These are phyloP conservation scores for Genyomyrus donnyi DNA, from an alignment of 2,113 vertebrate genomes.

Conservation along the genomic window DNA sequence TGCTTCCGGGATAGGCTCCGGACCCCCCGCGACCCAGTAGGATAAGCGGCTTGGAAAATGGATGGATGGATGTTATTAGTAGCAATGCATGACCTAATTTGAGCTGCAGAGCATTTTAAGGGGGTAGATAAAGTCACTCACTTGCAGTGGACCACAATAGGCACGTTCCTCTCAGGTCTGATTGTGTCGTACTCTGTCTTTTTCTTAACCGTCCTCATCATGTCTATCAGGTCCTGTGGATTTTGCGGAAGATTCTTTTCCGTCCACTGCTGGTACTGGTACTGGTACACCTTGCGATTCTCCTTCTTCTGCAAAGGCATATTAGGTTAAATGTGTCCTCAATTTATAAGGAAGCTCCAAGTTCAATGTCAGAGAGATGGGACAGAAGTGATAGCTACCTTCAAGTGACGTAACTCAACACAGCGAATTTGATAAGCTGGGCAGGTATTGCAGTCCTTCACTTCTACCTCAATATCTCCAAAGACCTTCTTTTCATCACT, in stretches of 20 bases:
- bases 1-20: no score
- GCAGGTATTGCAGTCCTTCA: constrained; percentile 50
- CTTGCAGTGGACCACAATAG: constrained; percentile 79
- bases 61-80: not conserved
- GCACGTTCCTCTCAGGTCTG: constrained; percentile 38
- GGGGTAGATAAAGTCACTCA: constrained; percentile 41
- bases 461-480: constrained; percentile 68
- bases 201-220: constrained; percentile 68
- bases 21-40: no score
- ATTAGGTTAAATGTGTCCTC: not conserved
- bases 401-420: not conserved
- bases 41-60: no score
- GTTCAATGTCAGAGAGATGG: not conserved
- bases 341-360: not conserved
- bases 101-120: not conserved
- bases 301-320: constrained; percentile 73
- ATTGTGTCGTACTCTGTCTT: constrained; percentile 36
- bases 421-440: constrained; percentile 47
- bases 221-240: constrained; percentile 62
- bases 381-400: not conserved
- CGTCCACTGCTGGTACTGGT: constrained; percentile 75
- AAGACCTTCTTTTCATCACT: constrained; percentile 61
- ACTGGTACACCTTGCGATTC: constrained; percentile 66
- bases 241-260: constrained; percentile 61
- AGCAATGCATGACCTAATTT: not conserved